A percentile compares a stretch with the other conserved stretches of the same genome.
Evolutionary conservation across 2,113 vertebrate genomes (phyloP).

Genomic region (Thymallus thymallus): DNA sequence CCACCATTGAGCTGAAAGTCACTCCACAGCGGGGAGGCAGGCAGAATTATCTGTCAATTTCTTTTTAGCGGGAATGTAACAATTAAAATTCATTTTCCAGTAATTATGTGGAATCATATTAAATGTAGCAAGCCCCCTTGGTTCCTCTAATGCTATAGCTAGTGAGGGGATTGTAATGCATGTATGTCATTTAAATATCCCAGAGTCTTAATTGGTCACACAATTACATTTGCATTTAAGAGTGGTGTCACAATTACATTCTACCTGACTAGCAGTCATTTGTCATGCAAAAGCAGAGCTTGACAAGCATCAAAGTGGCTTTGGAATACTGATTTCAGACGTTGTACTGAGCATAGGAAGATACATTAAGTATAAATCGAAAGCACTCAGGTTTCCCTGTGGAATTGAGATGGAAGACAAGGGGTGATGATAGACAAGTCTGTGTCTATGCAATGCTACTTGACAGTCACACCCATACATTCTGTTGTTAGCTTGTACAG

Average conservation of each 20-base stretch:
- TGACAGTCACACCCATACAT: not conserved
- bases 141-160: conserved; percentile 50
- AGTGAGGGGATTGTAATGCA: conserved; percentile 50
- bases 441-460: not conserved
- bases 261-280: conserved; percentile 5
- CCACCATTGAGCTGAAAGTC: no score
- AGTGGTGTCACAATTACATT: conserved; percentile 53
- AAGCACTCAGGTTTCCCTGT: not conserved
- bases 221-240: conserved; percentile 71
- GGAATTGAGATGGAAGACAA: not conserved
- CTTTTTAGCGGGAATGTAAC: no score
- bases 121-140: conserved; percentile 30
- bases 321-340: not conserved
- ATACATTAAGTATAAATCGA: conserved; percentile 8
- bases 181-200: conserved; percentile 71
- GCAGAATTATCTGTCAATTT: no score
- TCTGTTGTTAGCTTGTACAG: not conserved
- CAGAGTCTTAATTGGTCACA: conserved; percentile 63
- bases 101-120: no score
- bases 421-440: not conserved
- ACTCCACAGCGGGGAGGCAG: no score
- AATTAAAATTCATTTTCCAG: no score
- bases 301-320: not conserved
- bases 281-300: conserved; percentile 4
- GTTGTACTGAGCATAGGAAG: not conserved